These are phyloP conservation scores for Epistrophe eligans DNA, from an alignment of 2,888 invertebrate genomes.

Conservation along the genomic window DNA sequence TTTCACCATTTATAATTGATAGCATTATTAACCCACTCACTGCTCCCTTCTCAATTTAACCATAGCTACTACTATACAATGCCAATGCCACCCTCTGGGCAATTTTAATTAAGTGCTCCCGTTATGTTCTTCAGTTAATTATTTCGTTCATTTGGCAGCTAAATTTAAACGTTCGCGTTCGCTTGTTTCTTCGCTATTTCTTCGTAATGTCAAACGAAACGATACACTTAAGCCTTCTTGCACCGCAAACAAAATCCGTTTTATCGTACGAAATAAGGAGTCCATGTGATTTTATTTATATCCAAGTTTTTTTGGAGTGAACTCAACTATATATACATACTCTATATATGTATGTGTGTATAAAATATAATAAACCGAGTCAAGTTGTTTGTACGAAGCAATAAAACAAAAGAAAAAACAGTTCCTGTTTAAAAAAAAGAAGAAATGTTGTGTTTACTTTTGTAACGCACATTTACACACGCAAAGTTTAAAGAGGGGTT, in stretches of 20 bases:
- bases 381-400: constrained; percentile 62
- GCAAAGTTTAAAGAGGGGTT: constrained; percentile 17
- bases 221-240: constrained; percentile 4
- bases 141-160: constrained; percentile 66
- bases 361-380: background rate
- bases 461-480: constrained; percentile 35
- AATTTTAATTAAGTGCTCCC: constrained; percentile 67
- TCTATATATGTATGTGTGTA: background rate
- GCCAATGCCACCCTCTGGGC: background rate
- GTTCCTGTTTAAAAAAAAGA: background rate
- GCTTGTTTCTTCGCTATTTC: background rate
- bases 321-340: constrained; percentile 18
- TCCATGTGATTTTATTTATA: constrained; percentile 43
- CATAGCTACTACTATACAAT: background rate
- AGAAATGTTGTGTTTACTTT: constrained; percentile 17
- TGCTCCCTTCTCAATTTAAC: background rate
- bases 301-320: constrained; percentile 45
- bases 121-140: constrained; percentile 62
- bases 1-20: constrained; percentile 17
- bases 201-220: background rate
- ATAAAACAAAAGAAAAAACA: constrained; percentile 52
- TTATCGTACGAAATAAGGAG: background rate
- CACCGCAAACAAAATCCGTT: constrained; percentile 18
- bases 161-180: constrained; percentile 13
- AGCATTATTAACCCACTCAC: background rate